These are phyloP conservation scores for Piscicola geometra DNA, from an alignment of 2,888 invertebrate genomes.

Conservation along the genomic window DNA sequence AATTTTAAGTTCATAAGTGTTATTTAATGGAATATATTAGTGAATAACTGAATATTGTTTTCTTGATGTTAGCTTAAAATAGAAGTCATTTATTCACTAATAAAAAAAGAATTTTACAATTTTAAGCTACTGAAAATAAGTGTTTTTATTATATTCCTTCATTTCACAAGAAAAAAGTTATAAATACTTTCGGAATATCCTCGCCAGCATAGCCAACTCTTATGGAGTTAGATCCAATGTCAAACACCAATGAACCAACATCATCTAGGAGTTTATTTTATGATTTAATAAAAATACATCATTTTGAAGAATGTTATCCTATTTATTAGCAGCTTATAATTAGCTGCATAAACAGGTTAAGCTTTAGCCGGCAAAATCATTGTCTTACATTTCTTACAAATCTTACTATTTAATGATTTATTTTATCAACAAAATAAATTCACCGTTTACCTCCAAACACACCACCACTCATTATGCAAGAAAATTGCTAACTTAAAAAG, in stretches of 20 bases:
- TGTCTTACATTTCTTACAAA: not conserved
- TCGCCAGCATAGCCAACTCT: conserved; percentile 93
- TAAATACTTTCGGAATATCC: conserved; percentile 81
- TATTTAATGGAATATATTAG: not conserved
- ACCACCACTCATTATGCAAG: conserved; percentile 44
- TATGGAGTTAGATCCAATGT: conserved; percentile 84
- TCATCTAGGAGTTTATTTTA: conserved; percentile 67
- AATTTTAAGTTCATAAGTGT: not conserved
- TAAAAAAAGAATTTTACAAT: conserved; percentile 5
- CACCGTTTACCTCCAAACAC: conserved; percentile 42
- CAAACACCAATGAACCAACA: conserved; percentile 95
- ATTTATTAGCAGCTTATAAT: no score
- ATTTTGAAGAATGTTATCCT: no score
- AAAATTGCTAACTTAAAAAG: no score
- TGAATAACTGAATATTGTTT: no score
- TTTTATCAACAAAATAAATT: not conserved
- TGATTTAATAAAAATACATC: conserved; percentile 7
- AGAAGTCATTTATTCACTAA: no score
- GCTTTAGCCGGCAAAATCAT: not conserved
- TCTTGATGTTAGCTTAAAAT: no score
- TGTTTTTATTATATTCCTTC: conserved; percentile 13
- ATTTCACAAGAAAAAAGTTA: conserved; percentile 19
- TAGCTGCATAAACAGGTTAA: no score
- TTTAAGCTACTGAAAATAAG: not conserved
- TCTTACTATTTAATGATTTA: not conserved